Percentiles rank a stretch among this genome's conserved stretches.
These are phyloP conservation scores for Amorpha juglandis DNA, from an alignment of 2,888 invertebrate genomes.

Conservation along the genomic window DNA sequence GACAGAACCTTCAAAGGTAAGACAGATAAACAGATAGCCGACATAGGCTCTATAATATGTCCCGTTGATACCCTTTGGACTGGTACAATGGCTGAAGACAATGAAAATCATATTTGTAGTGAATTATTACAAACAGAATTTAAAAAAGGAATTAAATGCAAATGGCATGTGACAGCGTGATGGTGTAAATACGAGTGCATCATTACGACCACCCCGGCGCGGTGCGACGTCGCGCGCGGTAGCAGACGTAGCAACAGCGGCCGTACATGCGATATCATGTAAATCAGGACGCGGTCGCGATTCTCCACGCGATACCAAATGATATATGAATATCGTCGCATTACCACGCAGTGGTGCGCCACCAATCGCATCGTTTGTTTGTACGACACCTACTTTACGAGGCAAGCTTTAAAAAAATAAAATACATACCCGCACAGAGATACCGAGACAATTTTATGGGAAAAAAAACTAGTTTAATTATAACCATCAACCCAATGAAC, in stretches of 20 bases:
- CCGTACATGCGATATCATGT: conserved; percentile 65
- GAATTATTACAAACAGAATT: background rate
- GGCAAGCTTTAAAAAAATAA: conserved; percentile 16
- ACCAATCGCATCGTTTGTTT: conserved; percentile 44
- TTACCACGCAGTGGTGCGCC: conserved; percentile 51
- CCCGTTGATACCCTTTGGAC: no score
- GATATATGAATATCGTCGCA: conserved; percentile 76
- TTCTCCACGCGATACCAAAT: conserved; percentile 66
- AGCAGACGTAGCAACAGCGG: conserved; percentile 61
- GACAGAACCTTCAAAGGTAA: no score
- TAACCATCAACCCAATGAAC: conserved; percentile 42
- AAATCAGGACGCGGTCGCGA: conserved; percentile 72
- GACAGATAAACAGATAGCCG: no score
- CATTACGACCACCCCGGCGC: conserved; percentile 44
- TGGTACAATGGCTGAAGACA: no score
- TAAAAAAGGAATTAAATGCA: background rate
- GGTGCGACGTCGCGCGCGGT: conserved; percentile 56
- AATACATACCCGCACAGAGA: background rate
- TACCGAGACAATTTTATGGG: conserved; percentile 6
- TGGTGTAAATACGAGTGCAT: conserved; percentile 26
- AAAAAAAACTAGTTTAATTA: conserved; percentile 38
- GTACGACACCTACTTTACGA: conserved; percentile 38
- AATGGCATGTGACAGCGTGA: conserved; percentile 6
- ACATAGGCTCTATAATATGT: no score
- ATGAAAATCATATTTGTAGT: no score